Conservation (phyloP, 2,113 vertebrate genomes). For the Salvelinus sp. region DNA sequence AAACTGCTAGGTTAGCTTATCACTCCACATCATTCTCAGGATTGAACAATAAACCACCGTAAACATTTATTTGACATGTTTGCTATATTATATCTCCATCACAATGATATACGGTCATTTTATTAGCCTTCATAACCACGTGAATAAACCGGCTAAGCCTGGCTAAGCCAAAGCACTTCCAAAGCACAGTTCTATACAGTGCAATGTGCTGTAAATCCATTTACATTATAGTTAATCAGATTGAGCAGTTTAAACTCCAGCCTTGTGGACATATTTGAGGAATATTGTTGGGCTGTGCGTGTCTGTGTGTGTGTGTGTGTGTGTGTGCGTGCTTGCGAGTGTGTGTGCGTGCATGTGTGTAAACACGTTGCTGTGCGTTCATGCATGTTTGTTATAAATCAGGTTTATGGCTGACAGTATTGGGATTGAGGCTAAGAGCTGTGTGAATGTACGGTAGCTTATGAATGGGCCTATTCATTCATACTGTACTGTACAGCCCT, state of each 20-base stretch:
- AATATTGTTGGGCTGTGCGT: constrained; percentile 11
- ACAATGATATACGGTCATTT: not conserved
- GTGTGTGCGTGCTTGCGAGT: too few species aligned
- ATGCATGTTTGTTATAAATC: not conserved
- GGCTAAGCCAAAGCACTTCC: not conserved
- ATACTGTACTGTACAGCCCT: not conserved
- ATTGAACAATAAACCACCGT: not conserved
- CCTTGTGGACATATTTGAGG: constrained; percentile 14
- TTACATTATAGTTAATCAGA: not conserved
- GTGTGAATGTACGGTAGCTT: not conserved
- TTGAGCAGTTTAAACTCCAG: constrained; percentile 21
- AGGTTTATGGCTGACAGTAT: not conserved
- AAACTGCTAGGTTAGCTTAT: not conserved
- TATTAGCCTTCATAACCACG: not conserved
- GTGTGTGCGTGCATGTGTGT: too few species aligned
- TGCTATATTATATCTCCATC: not conserved
- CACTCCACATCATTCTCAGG: not conserved
- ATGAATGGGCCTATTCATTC: constrained; percentile 1
- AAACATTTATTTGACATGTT: not conserved
- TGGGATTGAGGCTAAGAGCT: not conserved
- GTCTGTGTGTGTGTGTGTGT: too few species aligned
- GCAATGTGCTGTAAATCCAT: constrained; percentile 14
- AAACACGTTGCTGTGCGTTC: not conserved
- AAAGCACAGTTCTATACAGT: too few species aligned
- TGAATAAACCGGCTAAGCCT: not conserved